These are phyloP conservation scores for Rhadina sibilatrix DNA, from an alignment of 2,113 vertebrate genomes.

Conservation along the genomic window DNA sequence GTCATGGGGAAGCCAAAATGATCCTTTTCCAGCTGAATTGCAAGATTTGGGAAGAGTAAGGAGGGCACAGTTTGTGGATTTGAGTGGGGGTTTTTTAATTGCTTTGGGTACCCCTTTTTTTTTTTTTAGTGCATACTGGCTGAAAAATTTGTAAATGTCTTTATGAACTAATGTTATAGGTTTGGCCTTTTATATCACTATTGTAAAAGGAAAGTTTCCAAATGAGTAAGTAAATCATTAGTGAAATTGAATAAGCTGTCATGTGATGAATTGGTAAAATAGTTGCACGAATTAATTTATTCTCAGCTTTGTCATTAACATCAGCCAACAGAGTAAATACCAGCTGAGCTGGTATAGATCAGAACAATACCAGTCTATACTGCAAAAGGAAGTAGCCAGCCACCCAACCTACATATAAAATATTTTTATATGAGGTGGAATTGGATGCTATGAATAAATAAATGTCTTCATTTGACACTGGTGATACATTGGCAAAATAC, in stretches of 20 bases:
- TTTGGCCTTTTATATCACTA: neutral
- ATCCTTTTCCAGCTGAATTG: neutral
- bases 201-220: neutral
- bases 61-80: neutral
- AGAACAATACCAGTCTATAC: neutral
- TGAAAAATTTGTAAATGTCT: neutral
- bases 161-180: neutral
- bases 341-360: neutral
- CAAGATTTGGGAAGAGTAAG: neutral
- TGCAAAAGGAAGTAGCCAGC: neutral
- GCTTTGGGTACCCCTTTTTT: neutral
- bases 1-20: neutral
- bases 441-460: neutral
- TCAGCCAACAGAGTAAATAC: neutral
- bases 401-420: neutral
- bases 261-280: neutral
- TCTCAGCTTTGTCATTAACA: neutral
- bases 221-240: conserved; percentile 1
- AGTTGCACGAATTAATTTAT: conserved; percentile 1
- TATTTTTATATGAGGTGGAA: neutral
- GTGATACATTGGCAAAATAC: neutral
- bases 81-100: accelerated
- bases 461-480: neutral
- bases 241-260: neutral
- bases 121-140: neutral